Conservation (phyloP, 2,888 invertebrate species). For the Salpingus planirostris region DNA sequence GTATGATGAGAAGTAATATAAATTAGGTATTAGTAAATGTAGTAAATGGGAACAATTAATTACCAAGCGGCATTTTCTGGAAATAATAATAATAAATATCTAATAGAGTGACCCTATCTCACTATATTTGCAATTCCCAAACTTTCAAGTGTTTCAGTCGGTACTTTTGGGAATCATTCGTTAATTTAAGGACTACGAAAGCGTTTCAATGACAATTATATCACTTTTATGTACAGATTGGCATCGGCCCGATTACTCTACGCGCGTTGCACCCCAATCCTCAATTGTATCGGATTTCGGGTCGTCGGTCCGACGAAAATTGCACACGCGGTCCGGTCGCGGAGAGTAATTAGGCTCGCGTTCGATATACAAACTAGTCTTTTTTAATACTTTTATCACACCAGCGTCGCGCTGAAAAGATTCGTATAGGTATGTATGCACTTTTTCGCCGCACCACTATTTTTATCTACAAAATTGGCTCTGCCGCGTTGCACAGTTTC, state of each 20-base stretch:
- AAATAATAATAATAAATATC: too few species aligned
- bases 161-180: slow-evolving; percentile 13
- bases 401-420: slow-evolving; percentile 14
- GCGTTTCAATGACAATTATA: slow-evolving; percentile 13
- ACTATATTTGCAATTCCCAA: slow-evolving; percentile 12
- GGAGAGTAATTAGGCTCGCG: slow-evolving; percentile 11
- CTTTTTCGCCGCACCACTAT: slow-evolving; percentile 15
- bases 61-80: too few species aligned
- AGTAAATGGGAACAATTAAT: too few species aligned
- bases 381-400: slow-evolving; percentile 16
- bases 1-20: too few species aligned
- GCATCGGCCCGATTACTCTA: slow-evolving; percentile 8
- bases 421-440: slow-evolving; percentile 11
- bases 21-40: too few species aligned
- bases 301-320: too few species aligned
- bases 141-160: slow-evolving; percentile 16
- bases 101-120: too few species aligned
- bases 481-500: slow-evolving; percentile 9
- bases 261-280: slow-evolving; percentile 4
- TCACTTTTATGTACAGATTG: slow-evolving; percentile 12
- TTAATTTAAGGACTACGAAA: slow-evolving; percentile 14
- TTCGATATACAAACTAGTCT: slow-evolving; percentile 4
- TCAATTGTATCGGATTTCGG: too few species aligned
- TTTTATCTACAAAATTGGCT: slow-evolving; percentile 15
- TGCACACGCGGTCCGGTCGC: slow-evolving; percentile 12